Conservation (phyloP, 2,888 invertebrate genomes). For the Brenthis hecate region DNA sequence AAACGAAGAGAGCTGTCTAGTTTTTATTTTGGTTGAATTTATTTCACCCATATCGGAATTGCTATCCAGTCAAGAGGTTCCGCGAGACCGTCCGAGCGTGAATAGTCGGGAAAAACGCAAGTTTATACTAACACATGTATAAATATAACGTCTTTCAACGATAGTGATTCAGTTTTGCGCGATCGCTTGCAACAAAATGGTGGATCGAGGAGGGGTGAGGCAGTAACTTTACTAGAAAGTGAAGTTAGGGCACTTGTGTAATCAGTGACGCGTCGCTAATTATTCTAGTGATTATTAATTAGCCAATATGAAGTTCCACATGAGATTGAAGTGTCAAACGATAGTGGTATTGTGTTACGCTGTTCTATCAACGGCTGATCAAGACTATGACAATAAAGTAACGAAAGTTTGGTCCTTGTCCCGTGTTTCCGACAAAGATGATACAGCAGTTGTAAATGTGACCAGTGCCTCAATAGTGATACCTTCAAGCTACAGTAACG, state of each 20-base stretch:
- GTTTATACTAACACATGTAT: constrained; percentile 75
- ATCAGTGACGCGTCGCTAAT: constrained; percentile 51
- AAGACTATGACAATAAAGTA: constrained; percentile 59
- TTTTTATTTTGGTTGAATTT: constrained; percentile 62
- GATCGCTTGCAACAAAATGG: constrained; percentile 77
- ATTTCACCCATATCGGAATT: constrained; percentile 69
- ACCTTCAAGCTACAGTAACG: constrained; percentile 54
- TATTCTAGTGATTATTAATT: constrained; percentile 43
- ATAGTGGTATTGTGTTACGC: constrained; percentile 61
- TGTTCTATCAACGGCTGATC: constrained; percentile 52
- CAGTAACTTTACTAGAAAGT: constrained; percentile 56
- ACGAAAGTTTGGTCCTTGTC: constrained; percentile 65
- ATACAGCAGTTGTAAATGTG: constrained; percentile 61
- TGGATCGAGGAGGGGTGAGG: constrained; percentile 61
- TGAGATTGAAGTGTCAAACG: constrained; percentile 56
- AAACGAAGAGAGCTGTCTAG: constrained; percentile 48
- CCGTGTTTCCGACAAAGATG: constrained; percentile 58
- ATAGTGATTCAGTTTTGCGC: constrained; percentile 78
- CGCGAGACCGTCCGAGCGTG: constrained; percentile 67
- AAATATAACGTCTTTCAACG: constrained; percentile 72
- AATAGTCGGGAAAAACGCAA: constrained; percentile 75
- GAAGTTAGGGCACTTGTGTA: constrained; percentile 58
- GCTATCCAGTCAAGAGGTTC: constrained; percentile 55
- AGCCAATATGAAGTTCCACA: constrained; percentile 54
- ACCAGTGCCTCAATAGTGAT: constrained; percentile 68